Evolutionary conservation across 2,888 invertebrate species (phyloP).

Genomic region (Spatulosminthurus flaviceps): DNA sequence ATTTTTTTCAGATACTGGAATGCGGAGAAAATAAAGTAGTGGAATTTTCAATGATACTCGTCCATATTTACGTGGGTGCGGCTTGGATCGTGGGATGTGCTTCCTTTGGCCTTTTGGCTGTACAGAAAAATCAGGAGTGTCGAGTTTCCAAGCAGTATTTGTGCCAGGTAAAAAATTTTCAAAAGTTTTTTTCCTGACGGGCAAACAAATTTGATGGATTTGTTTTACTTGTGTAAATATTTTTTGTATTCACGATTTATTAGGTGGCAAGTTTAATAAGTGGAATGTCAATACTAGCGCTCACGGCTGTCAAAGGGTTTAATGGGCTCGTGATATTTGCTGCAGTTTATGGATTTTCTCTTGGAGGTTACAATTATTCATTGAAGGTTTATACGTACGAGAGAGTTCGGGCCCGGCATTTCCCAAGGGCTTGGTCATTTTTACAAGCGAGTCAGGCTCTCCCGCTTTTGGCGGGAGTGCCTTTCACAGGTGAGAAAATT

Average conservation of each 20-base stretch:
- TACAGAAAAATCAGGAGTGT: slow-evolving; percentile 85
- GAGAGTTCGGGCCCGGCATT: slow-evolving; percentile 83
- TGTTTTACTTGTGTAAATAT: too few species aligned
- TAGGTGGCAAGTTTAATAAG: slow-evolving; percentile 70
- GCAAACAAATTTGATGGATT: too few species aligned
- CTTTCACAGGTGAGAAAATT: slow-evolving; percentile 78
- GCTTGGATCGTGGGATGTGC: slow-evolving; percentile 85
- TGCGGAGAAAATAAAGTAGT: slow-evolving; percentile 36
- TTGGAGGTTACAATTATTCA: slow-evolving; percentile 87
- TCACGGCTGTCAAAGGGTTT: slow-evolving; percentile 74
- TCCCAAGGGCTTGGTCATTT: slow-evolving; percentile 88
- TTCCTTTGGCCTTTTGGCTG: slow-evolving; percentile 82
- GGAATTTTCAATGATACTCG: slow-evolving; percentile 51
- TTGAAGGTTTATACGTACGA: slow-evolving; percentile 91
- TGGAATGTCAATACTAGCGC: slow-evolving; percentile 78
- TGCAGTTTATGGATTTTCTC: slow-evolving; percentile 75
- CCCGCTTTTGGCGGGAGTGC: slow-evolving; percentile 84
- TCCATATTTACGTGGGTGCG: slow-evolving; percentile 80
- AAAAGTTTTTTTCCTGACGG: background rate
- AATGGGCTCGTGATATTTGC: slow-evolving; percentile 74
- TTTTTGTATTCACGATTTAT: too few species aligned
- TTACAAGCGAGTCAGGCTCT: slow-evolving; percentile 87
- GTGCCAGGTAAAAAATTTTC: slow-evolving; percentile 68
- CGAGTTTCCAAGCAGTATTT: slow-evolving; percentile 86
- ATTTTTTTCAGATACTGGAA: slow-evolving; percentile 32